Base-by-base conservation (phyloP, 2,888 invertebrate species). In the Allolobophora icterica region DNA sequence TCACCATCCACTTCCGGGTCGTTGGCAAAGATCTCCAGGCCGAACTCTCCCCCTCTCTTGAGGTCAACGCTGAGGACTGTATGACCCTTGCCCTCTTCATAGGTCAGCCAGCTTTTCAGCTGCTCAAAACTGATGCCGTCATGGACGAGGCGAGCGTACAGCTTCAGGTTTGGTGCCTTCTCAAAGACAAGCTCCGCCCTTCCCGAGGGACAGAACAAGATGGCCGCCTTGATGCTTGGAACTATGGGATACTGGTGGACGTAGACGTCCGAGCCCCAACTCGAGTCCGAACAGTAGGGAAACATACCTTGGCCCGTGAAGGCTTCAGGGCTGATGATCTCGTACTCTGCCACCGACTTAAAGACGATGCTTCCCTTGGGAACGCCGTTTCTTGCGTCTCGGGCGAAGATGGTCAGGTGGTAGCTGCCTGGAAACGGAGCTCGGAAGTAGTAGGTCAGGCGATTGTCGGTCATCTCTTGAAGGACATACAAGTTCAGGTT, bases 141-240 rank as follows among this genome's bases (percentile, higher is more conserved):
- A 91, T 94, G 94, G 45, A 94, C 93, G 90, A 95, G 94, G 91
- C 95, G 94, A 91, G 95, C 95, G 42, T 95, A 94, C 38, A 95
- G 93, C 90, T 93, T 94, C 13, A 99, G 97, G 91, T 96, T 96
- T 93, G 97, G 96, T 94, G 98, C 98, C 95, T 97, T 98, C 90
- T 96, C 97, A 95, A 94, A 94, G 71, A 84, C 52, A 21, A 94
- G 91, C 90, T 94, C 93, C 30, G 94, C 94, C 35, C 93, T 92
- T 4, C 94, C 95, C 90, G 94, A 93, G 11, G 93, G 93, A 21
- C 93, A 92, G 40, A 92, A 91, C 42, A 94, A 90, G 91, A 94
- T 93, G 90, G 94, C 94, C 30, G 94, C 94, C 35, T 93, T 93
- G 38, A 94, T 94, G 90, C 92, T 94, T 58, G 95, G 94, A 17